These are phyloP conservation scores for Plestiodon gilberti DNA, from an alignment of 2,113 vertebrate genomes.

Conservation along the genomic window DNA sequence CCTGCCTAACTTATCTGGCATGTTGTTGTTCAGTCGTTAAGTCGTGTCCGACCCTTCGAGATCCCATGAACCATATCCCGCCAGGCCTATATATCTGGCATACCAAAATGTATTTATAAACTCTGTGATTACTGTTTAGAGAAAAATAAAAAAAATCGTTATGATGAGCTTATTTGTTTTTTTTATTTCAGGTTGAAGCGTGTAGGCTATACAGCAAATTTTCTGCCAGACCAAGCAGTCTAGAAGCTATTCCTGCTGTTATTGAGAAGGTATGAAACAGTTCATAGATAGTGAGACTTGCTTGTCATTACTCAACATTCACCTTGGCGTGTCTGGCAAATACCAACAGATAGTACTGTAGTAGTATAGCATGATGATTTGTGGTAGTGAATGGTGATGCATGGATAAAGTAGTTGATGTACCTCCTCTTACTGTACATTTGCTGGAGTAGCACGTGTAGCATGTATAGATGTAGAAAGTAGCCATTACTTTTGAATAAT, in stretches of 20 bases:
- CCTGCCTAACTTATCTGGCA: not conserved
- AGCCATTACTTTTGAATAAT: not conserved
- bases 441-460: not conserved
- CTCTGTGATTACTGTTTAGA: not conserved
- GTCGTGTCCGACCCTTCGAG: too few species aligned
- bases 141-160: not conserved
- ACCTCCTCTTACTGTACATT: not conserved
- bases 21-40: too few species aligned
- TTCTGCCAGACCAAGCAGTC: slow-evolving; percentile 86
- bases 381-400: not conserved
- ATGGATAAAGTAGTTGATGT: not conserved
- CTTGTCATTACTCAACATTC: not conserved
- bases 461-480: not conserved
- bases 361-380: not conserved
- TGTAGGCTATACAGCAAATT: slow-evolving; percentile 95
- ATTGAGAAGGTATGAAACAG: slow-evolving; percentile 90
- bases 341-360: not conserved
- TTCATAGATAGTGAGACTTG: not conserved
- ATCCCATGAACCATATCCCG: too few species aligned
- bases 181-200: slow-evolving; percentile 86
- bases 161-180: not conserved
- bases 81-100: too few species aligned
- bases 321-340: not conserved
- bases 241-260: slow-evolving; percentile 87
- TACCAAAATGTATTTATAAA: not conserved